Evolutionary conservation across 2,888 invertebrate genomes (phyloP), one percentile per base, ranked within the genome.

Genomic region (Drosophila planitibia): DNA sequence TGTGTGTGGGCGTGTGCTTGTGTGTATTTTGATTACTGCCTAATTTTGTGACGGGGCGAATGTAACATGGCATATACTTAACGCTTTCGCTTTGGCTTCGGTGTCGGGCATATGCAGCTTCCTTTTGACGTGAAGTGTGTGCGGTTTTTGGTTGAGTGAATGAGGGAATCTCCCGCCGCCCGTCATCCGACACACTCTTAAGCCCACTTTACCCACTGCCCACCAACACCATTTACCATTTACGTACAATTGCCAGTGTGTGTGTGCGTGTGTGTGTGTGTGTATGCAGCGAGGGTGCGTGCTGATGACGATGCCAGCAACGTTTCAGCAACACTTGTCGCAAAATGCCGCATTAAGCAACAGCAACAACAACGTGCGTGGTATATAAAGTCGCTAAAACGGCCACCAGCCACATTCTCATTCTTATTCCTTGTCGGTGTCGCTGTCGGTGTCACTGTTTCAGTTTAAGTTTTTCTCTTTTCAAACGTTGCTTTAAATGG

Each of bases 21-120:
- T 80, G 70, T 74, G 79, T 85, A 71, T 85, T 89, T 89, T 88
- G 89, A 89, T 89, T 89, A 89, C 86, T 86, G 88, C 89, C 89
- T 89, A 89, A 89, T 89, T 89, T 89, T 82, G 80, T 87, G 87
- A 82, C 78, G 74, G 68, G 73, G 71, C 70, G 69, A 65, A 81
- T 79, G 76, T 79, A 74, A 85, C 85, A 84, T 80, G 83, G 73
- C 83, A 81, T 82, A 84, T 82, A 84, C 84, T 84, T 85, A 83
- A 84, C 83, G 86, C 77, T 73, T 53, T 66, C 61, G 57, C 76
- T 59, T 71, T 68, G 57, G 74, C 74, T 63, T 37, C 53, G 37
- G 64, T 68, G 67, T 71, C 68, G 71, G 73, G 79, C 82, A 70
- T 70, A 75, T 69, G 72, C 76, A 76, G 75, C 82, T 78, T 79